Percentiles rank a stretch among this genome's conserved stretches.
Conservation (phyloP, 2,113 vertebrate species). For the Ranitomeya variabilis region DNA sequence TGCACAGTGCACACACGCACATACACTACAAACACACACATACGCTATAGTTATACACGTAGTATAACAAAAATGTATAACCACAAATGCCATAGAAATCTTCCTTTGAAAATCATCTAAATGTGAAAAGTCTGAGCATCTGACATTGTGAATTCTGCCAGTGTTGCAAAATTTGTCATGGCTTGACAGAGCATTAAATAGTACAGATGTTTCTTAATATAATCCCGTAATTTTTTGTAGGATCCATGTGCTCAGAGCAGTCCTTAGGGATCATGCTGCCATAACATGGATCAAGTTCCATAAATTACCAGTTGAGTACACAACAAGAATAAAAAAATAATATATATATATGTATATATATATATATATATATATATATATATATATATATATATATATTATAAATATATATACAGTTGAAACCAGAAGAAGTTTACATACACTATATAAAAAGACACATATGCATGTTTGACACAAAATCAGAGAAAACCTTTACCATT, state of each 20-base stretch:
- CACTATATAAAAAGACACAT: too few relatives aligned
- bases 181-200: constrained; percentile 48
- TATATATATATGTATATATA: background rate
- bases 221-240: constrained; percentile 22
- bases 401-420: too few relatives aligned
- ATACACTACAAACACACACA: background rate
- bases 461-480: too few relatives aligned
- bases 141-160: constrained; percentile 18
- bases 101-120: background rate
- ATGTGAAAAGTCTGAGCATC: background rate
- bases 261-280: constrained; percentile 43
- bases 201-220: constrained; percentile 51
- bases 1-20: too few relatives aligned
- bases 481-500: too few relatives aligned
- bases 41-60: background rate
- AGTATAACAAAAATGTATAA: background rate
- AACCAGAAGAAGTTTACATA: too few relatives aligned
- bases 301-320: constrained; percentile 47
- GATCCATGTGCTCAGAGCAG: constrained; percentile 40
- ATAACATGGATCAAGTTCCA: constrained; percentile 32
- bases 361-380: background rate
- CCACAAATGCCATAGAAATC: background rate
- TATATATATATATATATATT: too few relatives aligned
- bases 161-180: constrained; percentile 34
- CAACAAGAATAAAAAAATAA: background rate